Conservation (phyloP, 2,797 vertebrate species). For the Antrozous pallidus region DNA sequence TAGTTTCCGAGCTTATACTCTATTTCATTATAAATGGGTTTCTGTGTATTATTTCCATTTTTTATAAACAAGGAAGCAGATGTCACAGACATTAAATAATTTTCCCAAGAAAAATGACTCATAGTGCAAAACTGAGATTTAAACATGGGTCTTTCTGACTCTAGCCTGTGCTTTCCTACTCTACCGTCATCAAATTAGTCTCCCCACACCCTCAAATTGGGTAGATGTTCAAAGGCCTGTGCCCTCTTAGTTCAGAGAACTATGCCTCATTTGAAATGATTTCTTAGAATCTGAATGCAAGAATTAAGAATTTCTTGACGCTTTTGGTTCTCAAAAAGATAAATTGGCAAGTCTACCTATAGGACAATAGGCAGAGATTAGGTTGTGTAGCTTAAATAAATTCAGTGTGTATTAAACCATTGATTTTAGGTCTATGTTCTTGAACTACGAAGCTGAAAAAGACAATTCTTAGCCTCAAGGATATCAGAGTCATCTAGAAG, state of each 20-base stretch:
- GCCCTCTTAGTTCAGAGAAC: not conserved
- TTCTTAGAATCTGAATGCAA: not conserved
- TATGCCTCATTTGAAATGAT: conserved; percentile 4
- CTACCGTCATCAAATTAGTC: not conserved
- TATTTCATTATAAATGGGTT: not conserved
- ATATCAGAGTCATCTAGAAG: not conserved
- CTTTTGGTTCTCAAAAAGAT: conserved; percentile 10
- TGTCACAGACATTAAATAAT: not conserved
- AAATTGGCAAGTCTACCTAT: not conserved
- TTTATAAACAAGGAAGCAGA: not conserved
- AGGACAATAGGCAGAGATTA: not conserved
- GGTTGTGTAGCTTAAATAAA: not conserved
- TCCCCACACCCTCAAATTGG: too few relatives aligned
- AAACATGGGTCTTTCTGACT: not conserved
- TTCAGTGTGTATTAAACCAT: not conserved
- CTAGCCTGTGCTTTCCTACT: not conserved
- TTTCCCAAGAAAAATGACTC: not conserved
- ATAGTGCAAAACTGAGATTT: not conserved
- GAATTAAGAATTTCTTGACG: not conserved
- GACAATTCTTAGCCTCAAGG: not conserved
- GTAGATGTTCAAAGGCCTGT: not conserved
- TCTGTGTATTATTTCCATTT: not conserved
- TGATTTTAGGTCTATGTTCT: not conserved
- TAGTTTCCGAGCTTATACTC: not conserved
- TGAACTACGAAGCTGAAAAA: not conserved